A percentile compares a stretch with the other conserved stretches of the same genome.
phyloP scores from a whole-genome alignment of 2,113 vertebrate species.

The Clarias magur region DNA sequence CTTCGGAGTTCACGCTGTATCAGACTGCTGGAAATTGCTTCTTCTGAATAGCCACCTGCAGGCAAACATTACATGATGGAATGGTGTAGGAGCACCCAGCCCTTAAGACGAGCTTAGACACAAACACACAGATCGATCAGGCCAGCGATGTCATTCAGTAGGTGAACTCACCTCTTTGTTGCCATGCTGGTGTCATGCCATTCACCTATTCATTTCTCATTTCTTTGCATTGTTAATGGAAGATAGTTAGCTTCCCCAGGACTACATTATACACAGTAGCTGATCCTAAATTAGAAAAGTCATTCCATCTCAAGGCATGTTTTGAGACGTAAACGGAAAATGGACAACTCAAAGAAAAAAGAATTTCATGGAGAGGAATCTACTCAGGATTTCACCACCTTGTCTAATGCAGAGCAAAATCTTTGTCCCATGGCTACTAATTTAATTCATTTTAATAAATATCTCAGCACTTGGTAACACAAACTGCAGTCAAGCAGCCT shows the following conservation, averaged over 20 bases:
- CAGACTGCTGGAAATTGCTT: neutral
- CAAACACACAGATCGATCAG: neutral
- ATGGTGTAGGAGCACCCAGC: neutral
- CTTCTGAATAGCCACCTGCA: slow-evolving; percentile 3
- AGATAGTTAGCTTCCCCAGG: neutral
- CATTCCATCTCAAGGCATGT: neutral
- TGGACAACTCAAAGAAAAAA: neutral
- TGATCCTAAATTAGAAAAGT: neutral
- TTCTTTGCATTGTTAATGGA: neutral
- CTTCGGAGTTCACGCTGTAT: neutral
- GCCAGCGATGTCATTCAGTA: neutral
- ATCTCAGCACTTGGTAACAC: neutral
- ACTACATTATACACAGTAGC: neutral
- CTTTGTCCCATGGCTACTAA: neutral
- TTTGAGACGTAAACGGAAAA: neutral
- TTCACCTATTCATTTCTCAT: neutral
- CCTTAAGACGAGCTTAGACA: slow-evolving; percentile 1
- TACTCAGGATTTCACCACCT: neutral
- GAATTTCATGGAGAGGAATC: neutral
- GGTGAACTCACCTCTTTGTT: neutral
- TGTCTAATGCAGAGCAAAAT: neutral
- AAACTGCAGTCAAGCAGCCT: neutral
- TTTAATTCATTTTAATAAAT: neutral
- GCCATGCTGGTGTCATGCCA: neutral
- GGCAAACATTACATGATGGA: slow-evolving; percentile 12